These are phyloP conservation scores for Strigamia maritima DNA, from an alignment of 2,888 invertebrate genomes.

Conservation along the genomic window DNA sequence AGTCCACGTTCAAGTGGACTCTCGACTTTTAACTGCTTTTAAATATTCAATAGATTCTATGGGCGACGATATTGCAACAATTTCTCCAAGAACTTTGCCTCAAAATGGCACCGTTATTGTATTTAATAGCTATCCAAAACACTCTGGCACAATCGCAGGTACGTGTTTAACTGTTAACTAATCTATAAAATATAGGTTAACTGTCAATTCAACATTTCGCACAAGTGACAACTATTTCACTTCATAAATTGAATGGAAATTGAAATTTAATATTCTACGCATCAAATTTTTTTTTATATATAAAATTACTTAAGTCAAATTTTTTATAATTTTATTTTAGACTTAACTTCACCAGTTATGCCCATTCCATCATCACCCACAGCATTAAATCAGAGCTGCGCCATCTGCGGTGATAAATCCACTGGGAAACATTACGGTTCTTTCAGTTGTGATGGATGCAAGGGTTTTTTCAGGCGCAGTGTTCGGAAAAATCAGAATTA, in stretches of 20 bases:
- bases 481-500: conserved; percentile 92
- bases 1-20: neutral
- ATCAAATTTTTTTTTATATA: no score
- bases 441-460: conserved; percentile 95
- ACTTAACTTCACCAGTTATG: neutral
- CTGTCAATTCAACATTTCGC: no score
- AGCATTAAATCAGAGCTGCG: conserved; percentile 58
- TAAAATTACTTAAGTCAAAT: no score
- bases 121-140: neutral
- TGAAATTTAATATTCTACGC: no score
- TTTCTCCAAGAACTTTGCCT: neutral
- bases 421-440: conserved; percentile 97
- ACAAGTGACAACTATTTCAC: no score
- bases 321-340: no score
- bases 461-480: conserved; percentile 87
- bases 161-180: neutral
- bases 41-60: neutral
- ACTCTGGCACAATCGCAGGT: neutral
- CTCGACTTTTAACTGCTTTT: neutral
- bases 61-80: neutral
- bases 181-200: neutral
- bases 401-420: conserved; percentile 92
- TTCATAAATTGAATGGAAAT: no score
- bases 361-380: neutral
- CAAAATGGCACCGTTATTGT: neutral